phyloP scores from a whole-genome alignment of 1,140 invertebrate species.

The Drosophila sp. region DNA sequence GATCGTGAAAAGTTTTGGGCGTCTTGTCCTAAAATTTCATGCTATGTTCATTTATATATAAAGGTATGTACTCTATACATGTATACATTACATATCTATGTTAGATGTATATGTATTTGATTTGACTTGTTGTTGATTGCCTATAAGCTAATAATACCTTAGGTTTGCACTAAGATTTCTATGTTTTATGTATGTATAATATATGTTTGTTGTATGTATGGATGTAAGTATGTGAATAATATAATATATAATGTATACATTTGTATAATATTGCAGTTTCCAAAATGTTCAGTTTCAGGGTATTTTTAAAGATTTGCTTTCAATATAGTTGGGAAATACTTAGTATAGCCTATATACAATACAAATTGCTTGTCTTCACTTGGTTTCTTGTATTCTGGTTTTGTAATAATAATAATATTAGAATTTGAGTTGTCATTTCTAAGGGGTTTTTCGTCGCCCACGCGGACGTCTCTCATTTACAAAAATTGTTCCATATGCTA shows the following conservation, averaged over 20 bases:
- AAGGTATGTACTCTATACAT: neutral
- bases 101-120: constrained; percentile 59
- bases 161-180: constrained; percentile 79
- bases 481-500: constrained; percentile 49
- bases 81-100: constrained; percentile 3
- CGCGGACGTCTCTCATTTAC: constrained; percentile 55
- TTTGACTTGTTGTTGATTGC: constrained; percentile 78
- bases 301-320: constrained; percentile 33
- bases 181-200: constrained; percentile 49
- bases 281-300: constrained; percentile 64
- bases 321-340: neutral
- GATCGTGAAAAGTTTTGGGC: constrained; percentile 10
- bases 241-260: constrained; percentile 67
- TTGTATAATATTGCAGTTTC: constrained; percentile 80
- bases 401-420: constrained; percentile 62
- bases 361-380: constrained; percentile 77
- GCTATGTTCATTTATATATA: neutral
- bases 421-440: constrained; percentile 81
- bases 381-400: constrained; percentile 31
- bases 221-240: constrained; percentile 52
- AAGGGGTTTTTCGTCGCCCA: constrained; percentile 55
- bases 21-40: constrained; percentile 9
- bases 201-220: constrained; percentile 27
- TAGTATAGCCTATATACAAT: constrained; percentile 62
- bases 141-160: constrained; percentile 80